phyloP scores from a whole-genome alignment of 2,113 vertebrate genomes.

The Zosterops pallidus region DNA sequence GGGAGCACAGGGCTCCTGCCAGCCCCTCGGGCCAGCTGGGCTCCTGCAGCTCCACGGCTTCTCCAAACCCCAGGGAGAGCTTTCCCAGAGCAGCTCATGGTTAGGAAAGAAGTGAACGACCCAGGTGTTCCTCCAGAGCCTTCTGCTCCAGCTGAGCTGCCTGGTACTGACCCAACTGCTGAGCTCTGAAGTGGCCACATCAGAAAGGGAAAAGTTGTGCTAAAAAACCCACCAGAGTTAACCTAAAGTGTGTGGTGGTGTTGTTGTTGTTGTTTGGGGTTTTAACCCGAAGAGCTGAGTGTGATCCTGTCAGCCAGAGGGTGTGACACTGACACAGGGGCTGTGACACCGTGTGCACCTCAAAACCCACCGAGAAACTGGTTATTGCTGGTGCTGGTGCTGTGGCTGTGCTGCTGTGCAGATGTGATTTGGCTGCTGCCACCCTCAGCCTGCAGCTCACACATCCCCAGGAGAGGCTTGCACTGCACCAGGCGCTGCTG shows the following conservation, averaged over 20 bases:
- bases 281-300: neutral
- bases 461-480: neutral
- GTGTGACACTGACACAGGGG: neutral
- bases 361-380: conserved; percentile 18
- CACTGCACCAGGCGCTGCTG: fast-evolving
- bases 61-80: neutral
- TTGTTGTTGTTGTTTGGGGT: neutral
- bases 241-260: fast-evolving
- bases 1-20: neutral
- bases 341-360: neutral
- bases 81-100: fast-evolving
- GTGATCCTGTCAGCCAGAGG: neutral
- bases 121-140: neutral
- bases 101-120: neutral
- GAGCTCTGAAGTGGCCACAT: neutral
- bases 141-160: neutral
- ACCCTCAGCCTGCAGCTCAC: neutral
- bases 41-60: neutral
- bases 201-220: neutral
- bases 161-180: fast-evolving
- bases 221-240: neutral
- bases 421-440: neutral
- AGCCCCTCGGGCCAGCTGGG: neutral
- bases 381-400: neutral
- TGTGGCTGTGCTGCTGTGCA: neutral